Evolutionary conservation across 2,113 vertebrate species (phyloP).

Genomic region (Silurus asotus): DNA sequence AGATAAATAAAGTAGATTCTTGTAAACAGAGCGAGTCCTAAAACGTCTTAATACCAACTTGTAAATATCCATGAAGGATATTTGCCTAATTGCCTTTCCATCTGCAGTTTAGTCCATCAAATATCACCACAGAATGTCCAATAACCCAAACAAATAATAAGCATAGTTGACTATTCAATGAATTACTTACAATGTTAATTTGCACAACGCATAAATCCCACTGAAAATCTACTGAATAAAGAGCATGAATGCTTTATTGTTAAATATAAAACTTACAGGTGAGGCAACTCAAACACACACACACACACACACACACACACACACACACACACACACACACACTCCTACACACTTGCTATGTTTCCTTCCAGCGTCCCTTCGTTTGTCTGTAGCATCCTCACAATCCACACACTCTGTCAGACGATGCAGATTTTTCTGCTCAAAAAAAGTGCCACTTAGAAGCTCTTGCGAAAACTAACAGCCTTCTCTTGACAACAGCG

Average conservation of each 20-base stretch:
- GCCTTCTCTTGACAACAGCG: constrained; percentile 30
- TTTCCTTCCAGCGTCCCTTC: neutral
- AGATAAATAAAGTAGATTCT: too few relatives aligned
- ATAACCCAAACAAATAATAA: neutral
- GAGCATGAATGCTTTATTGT: neutral
- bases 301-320: neutral
- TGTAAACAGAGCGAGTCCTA: too few relatives aligned
- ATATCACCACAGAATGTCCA: too few relatives aligned
- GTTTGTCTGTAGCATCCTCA: neutral
- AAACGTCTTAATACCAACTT: too few relatives aligned
- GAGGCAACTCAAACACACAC: neutral
- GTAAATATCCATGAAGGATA: too few relatives aligned
- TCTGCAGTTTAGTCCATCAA: too few relatives aligned
- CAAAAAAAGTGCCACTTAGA: neutral
- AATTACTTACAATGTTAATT: too few relatives aligned
- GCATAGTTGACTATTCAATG: neutral
- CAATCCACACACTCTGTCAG: neutral
- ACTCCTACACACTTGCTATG: neutral
- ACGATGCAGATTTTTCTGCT: neutral
- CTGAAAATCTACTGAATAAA: neutral
- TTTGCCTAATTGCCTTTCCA: too few relatives aligned
- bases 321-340: neutral
- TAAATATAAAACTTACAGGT: neutral
- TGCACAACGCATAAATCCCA: neutral
- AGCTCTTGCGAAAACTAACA: constrained; percentile 17